Evolutionary conservation across 2,888 invertebrate species (phyloP), one percentile per base, ranked within the genome.

Genomic region (Microplitis manilae): DNA sequence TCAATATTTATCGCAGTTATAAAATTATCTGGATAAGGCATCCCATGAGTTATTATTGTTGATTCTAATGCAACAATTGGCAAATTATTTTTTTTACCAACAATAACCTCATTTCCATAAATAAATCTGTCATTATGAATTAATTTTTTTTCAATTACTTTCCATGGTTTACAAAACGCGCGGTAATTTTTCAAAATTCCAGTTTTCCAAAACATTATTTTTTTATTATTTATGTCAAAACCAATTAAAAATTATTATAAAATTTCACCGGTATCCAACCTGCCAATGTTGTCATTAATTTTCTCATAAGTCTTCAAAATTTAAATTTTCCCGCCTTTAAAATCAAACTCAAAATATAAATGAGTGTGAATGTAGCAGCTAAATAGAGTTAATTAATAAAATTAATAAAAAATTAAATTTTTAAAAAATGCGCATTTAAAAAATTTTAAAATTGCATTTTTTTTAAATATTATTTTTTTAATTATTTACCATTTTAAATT

Each of bases 31-130:
- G 99, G 99, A 90, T 94, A 95, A 0, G 98, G 98, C 96, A 99
- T 97, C 64, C 99, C 99, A 91, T 99, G 99, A 0, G 98, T 98
- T 79, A 99, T 96, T 80, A 99, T 98, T 0, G 99, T 97, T 6
- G 98, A 98, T 92, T 99, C 99, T 82, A 99, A 91, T 1, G 98
- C 98, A 17, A 99, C 97, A 78, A 99, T 92, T 7, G 98, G 96
- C 81, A 92, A 91, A 40, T 91, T 90, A 68, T 91, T 90, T 73
- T 90, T 89, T 82, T 96, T 90, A 6, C 96, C 96, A 73, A 91
- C 87, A 75, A 87, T 87, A 72, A 98, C 94, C 86, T 94, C 94
- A 50, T 93, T 92, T 9, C 81, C 83, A 75, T 85, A 88, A 71
- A 83, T 67, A 50, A 87, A 80, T 60, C 59, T 15, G n/a, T 79